phyloP scores from a whole-genome alignment of 2,888 invertebrate genomes.

The Cryptus armator region DNA sequence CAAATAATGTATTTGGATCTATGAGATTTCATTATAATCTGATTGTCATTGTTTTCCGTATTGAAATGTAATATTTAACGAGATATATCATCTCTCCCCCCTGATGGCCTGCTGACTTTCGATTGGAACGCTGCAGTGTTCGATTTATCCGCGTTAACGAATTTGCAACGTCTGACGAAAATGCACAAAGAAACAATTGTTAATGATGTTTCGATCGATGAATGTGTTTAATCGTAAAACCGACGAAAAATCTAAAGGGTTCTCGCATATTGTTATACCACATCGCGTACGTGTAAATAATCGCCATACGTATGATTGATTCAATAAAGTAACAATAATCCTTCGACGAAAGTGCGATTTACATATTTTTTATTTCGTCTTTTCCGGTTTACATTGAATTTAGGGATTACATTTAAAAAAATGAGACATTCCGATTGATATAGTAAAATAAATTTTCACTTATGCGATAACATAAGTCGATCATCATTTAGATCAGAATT shows the following conservation, averaged over 20 bases:
- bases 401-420: too few relatives aligned
- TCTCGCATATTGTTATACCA: slow-evolving; percentile 3
- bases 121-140: slow-evolving; percentile 25
- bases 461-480: too few relatives aligned
- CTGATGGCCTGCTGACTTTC: slow-evolving; percentile 20
- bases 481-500: too few relatives aligned
- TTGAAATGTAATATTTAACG: slow-evolving; percentile 14
- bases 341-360: background rate
- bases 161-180: slow-evolving; percentile 40
- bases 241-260: background rate
- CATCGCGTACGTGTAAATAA: slow-evolving; percentile 44
- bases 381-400: background rate
- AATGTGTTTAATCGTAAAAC: background rate
- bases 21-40: slow-evolving; percentile 83
- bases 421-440: too few relatives aligned
- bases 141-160: slow-evolving; percentile 32
- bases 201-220: slow-evolving; percentile 19
- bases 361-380: background rate
- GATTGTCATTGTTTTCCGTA: background rate
- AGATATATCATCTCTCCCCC: slow-evolving; percentile 35
- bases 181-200: slow-evolving; percentile 64
- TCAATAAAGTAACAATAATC: slow-evolving; percentile 17
- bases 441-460: too few relatives aligned
- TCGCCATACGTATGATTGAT: slow-evolving; percentile 34
- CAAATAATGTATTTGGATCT: slow-evolving; percentile 96